phyloP scores from a whole-genome alignment of 2,888 invertebrate genomes.

The Heliconius cydno region DNA sequence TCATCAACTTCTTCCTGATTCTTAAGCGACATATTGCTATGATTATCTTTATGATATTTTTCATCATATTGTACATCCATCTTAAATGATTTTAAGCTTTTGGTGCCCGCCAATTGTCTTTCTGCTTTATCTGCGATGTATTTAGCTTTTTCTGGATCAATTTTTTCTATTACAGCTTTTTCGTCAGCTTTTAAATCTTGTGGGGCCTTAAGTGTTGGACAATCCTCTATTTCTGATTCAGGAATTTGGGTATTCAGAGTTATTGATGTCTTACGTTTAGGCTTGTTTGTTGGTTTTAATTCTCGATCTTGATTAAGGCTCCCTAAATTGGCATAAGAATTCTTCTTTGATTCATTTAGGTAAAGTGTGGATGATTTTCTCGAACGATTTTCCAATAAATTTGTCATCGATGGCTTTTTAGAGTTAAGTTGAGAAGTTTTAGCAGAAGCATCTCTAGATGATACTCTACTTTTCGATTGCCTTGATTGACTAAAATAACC shows the following conservation, averaged over 20 bases:
- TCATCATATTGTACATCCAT: slow-evolving; percentile 74
- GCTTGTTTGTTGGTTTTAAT: slow-evolving; percentile 57
- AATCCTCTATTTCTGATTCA: slow-evolving; percentile 81
- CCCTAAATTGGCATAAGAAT: slow-evolving; percentile 71
- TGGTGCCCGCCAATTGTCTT: slow-evolving; percentile 67
- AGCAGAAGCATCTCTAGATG: slow-evolving; percentile 74
- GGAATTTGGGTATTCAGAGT: slow-evolving; percentile 71
- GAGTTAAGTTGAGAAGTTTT: slow-evolving; percentile 75
- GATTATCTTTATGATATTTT: slow-evolving; percentile 72
- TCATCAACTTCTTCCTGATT: slow-evolving; percentile 74
- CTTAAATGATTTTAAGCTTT: slow-evolving; percentile 73
- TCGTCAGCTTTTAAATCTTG: slow-evolving; percentile 82
- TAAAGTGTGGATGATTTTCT: slow-evolving; percentile 76
- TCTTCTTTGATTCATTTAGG: slow-evolving; percentile 79
- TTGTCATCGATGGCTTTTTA: slow-evolving; percentile 77
- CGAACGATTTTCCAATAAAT: slow-evolving; percentile 74
- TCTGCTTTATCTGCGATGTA: slow-evolving; percentile 70
- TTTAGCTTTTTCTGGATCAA: slow-evolving; percentile 72
- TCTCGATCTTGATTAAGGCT: slow-evolving; percentile 68
- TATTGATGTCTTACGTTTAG: slow-evolving; percentile 73
- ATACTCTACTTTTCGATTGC: slow-evolving; percentile 71
- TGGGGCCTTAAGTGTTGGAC: slow-evolving; percentile 78
- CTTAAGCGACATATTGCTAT: slow-evolving; percentile 71
- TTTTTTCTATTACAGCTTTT: slow-evolving; percentile 72
- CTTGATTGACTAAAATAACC: slow-evolving; percentile 84